Evolutionary conservation across 2,888 invertebrate genomes (phyloP), one percentile per base, ranked within the genome.

Genomic region (Cerastoderma edule): DNA sequence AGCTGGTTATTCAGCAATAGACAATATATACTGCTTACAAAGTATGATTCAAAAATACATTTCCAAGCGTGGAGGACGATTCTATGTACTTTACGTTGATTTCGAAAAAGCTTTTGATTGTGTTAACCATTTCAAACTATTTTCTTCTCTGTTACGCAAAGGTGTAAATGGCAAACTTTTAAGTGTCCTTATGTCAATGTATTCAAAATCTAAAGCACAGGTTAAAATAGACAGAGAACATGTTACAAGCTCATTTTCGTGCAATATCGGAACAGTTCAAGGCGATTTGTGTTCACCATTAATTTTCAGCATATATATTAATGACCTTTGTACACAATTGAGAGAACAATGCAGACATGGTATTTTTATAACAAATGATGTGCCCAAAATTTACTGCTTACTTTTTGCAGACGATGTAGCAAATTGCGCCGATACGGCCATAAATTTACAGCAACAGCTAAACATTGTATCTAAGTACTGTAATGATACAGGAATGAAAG

Each of bases 231-330:
- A 50, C 8, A 22, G 53, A 6, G 10, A 22, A 8, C 24, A 39
- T 39, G 39, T 50, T 8, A 50, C 53, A 6, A 6, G n/a, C 8
- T 30, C 44, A 35, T 32, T 60, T 32, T n/a, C 28, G 2, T 48
- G 65, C 32, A 16, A 65, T 65, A 65, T 65, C n/a, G 65, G 65
- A n/a, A 65, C 48, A 2, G 5, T 35, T 2, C 65, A 65, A 48
- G 65, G 48, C n/a, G 44, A 46, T 30, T 8, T 28, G 24, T 48
- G 16, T 10, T 53, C 33, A n/a, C 67, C 50, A n/a, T 33, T 53
- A 4, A 53, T 67, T 1, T 67, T 67, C 22, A 27, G 28, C 53
- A 6, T 67, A 24, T 30, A 30, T 33, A 67, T 50, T n/a, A 67
- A 67, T 53, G 67, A 67, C 33, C 8, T 67, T n/a, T 30, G 30